Conservation (phyloP, 2,888 invertebrate genomes). For the Orchesella flavescens region DNA sequence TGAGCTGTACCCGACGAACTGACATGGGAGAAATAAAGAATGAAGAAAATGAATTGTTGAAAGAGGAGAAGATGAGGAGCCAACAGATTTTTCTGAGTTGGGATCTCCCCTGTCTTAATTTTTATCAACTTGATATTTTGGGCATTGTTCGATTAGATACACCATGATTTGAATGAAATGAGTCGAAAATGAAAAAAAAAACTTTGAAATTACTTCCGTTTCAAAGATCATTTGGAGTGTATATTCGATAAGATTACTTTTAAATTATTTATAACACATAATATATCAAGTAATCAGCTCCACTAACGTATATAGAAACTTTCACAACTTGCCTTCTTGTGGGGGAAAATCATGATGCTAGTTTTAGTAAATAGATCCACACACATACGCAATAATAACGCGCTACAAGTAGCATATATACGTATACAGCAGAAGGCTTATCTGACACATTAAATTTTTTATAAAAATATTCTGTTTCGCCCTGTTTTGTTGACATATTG, state of each 20-base stretch:
- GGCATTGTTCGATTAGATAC: constrained; percentile 19
- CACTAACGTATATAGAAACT: too few relatives aligned
- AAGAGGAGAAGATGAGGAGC: background rate
- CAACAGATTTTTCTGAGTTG: background rate
- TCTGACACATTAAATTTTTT: too few relatives aligned
- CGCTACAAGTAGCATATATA: too few relatives aligned
- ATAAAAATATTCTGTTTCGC: too few relatives aligned
- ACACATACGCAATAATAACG: too few relatives aligned
- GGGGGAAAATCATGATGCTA: too few relatives aligned
- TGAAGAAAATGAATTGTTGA: background rate
- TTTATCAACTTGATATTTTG: background rate
- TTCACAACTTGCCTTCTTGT: too few relatives aligned
- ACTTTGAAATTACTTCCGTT: constrained; percentile 17
- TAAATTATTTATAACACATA: too few relatives aligned
- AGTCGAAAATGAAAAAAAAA: constrained; percentile 14
- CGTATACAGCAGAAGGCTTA: too few relatives aligned
- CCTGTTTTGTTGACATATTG: too few relatives aligned
- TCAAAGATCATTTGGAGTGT: constrained; percentile 5
- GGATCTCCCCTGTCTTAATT: background rate
- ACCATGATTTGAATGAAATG: constrained; percentile 26
- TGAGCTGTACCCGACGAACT: background rate
- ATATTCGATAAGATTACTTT: background rate
- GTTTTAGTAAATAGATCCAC: too few relatives aligned
- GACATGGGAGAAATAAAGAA: constrained; percentile 4
- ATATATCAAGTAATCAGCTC: too few relatives aligned